Evolutionary conservation across 2,888 invertebrate species (phyloP), one percentile per base, ranked within the genome.

Genomic region (Steinernema carpocapsae): DNA sequence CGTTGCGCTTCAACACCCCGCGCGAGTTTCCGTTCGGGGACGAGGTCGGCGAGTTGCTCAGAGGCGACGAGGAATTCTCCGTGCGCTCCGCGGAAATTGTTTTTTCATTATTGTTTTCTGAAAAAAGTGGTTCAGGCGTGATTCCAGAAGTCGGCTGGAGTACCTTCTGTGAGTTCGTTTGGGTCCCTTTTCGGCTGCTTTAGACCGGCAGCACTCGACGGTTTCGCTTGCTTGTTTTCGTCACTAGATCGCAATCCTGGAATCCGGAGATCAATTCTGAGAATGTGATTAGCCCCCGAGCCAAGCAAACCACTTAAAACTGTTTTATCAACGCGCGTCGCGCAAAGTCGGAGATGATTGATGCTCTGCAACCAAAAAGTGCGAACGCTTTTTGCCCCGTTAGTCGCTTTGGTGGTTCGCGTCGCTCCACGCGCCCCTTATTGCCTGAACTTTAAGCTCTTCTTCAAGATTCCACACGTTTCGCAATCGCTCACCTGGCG

Each of bases 181-280:
- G 64, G 1, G 64, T 64, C 32, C 32, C 12, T 64, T 17, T 64
- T 64, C 64, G 78, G 77, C 80, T 77, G 80, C 82, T 82, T 82
- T 82, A 74, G 76, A 77, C 82, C 82, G 82, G 82, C 82, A 77
- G 80, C 78, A 76, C 76, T 64, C 75, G 76, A 77, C 80, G 81
- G 81, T 78, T 79, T 71, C 64, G 64, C 64, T 64, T 64, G 64
- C 64, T 64, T 26, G 32, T 64, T 64, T 64, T 64, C 64, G 64
- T 64, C 64, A 64, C 64, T 64, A 64, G 64, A 64, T 64, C 64
- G 64, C 26, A 64, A 64, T 64, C 64, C 64, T 64, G 24, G 24
- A 52, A 24, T 12, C 2, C 10, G 10, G 3, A 3, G 10, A 37
- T 37, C 37, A 37, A 37, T 37, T 37, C 10, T 37, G 10, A 6